Evolutionary conservation across 23 tunicate species (phyloP).

Genomic region (Diplosoma virens): DNA sequence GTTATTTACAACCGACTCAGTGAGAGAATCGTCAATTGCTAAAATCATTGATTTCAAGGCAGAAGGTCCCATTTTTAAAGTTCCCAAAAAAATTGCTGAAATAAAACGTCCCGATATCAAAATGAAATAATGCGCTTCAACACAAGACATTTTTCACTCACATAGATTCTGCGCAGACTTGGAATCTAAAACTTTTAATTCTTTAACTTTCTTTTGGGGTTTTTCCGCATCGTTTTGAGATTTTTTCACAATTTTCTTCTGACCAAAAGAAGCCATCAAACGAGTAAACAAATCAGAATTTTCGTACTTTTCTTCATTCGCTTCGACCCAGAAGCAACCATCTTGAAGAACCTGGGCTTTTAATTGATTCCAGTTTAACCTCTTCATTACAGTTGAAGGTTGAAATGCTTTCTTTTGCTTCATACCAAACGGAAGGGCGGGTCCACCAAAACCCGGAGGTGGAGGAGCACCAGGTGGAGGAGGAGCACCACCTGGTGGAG

Average conservation of each 20-base stretch:
- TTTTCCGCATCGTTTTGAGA: conserved; percentile 43
- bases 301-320: conserved; percentile 74
- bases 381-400: conserved; percentile 80
- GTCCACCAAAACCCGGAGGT: conserved; percentile 8
- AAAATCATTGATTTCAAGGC: conserved; percentile 59
- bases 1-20: conserved; percentile 63
- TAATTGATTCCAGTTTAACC: conserved; percentile 54
- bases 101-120: not conserved
- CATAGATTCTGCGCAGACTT: conserved; percentile 91
- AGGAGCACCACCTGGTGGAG: conserved; percentile 36
- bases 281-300: conserved; percentile 69
- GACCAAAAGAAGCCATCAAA: conserved; percentile 84
- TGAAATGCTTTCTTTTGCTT: conserved; percentile 69
- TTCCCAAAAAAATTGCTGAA: conserved; percentile 94
- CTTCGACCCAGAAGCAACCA: conserved; percentile 56
- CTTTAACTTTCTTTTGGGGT: conserved; percentile 89
- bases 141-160: conserved; percentile 34
- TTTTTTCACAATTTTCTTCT: conserved; percentile 67
- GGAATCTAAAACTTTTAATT: conserved; percentile 73
- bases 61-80: conserved; percentile 59
- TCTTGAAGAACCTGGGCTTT: conserved; percentile 48
- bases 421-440: conserved; percentile 75
- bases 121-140: not conserved
- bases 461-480: conserved; percentile 49
- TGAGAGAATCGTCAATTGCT: conserved; percentile 48